Conservation (phyloP, 2,797 vertebrate species). For the Bucorvus abyssinicus region DNA sequence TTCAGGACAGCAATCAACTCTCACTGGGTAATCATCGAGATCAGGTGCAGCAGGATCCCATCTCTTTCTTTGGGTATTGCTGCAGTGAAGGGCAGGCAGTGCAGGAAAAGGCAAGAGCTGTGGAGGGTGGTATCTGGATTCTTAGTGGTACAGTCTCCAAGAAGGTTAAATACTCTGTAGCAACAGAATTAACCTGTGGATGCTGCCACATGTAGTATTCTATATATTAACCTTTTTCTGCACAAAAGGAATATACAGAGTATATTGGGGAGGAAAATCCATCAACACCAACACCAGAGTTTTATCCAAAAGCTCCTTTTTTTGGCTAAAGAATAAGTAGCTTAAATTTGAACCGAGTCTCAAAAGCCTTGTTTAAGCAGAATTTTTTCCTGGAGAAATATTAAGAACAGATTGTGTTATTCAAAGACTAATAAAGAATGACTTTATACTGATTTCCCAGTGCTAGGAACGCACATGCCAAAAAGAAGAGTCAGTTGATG, state of each 20-base stretch:
- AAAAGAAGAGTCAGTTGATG: background rate
- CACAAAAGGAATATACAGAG: background rate
- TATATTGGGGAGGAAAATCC: background rate
- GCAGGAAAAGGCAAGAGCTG: background rate
- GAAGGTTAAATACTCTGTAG: background rate
- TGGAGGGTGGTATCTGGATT: background rate
- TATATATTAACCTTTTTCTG: background rate
- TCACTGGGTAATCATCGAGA: accelerated
- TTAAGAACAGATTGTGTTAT: background rate
- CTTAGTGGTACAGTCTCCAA: background rate
- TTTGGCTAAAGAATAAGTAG: background rate
- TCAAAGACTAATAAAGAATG: background rate
- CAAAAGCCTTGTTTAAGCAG: background rate
- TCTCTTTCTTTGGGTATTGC: background rate
- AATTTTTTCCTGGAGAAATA: background rate
- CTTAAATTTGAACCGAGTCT: background rate
- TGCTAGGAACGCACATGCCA: background rate
- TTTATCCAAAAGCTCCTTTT: background rate
- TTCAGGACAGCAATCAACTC: background rate
- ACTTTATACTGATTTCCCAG: background rate
- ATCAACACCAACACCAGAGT: background rate
- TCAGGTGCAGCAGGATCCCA: background rate
- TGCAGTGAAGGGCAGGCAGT: background rate
- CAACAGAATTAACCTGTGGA: background rate
- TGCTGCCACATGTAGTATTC: background rate